A percentile compares a stretch with the other conserved stretches of the same genome.
Conservation (phyloP, 2,113 vertebrate genomes). For the Noctilio leporinus region DNA sequence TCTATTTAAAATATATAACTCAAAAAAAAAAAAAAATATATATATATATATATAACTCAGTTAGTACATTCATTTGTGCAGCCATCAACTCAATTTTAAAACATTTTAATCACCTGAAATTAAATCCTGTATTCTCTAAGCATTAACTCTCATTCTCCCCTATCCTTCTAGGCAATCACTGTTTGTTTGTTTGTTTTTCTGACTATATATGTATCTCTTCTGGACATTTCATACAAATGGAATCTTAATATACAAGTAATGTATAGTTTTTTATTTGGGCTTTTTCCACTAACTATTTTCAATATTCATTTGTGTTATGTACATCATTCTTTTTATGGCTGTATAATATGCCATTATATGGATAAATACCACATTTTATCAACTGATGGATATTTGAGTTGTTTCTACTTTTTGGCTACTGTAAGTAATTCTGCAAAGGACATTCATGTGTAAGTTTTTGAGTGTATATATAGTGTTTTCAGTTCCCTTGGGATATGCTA, state of each 20-base stretch:
- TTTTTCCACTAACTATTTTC: background rate
- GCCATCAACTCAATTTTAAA: background rate
- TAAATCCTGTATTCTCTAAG: background rate
- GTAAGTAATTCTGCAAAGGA: background rate
- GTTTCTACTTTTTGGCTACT: background rate
- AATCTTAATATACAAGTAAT: background rate
- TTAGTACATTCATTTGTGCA: constrained; percentile 15
- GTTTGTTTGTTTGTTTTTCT: background rate
- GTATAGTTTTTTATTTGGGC: background rate
- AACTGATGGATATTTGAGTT: background rate
- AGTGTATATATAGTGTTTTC: background rate
- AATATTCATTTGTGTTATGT: background rate
- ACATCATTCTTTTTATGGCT: background rate
- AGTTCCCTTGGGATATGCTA: background rate
- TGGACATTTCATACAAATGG: background rate
- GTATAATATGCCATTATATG: background rate
- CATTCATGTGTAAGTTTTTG: background rate
- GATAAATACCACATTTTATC: background rate
- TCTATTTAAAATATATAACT: background rate
- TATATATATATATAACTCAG: too few relatives aligned
- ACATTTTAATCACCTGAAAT: background rate
- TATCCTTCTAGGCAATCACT: background rate
- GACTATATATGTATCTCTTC: background rate
- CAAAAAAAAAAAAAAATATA: too few relatives aligned
- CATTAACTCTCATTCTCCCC: background rate